phyloP scores from a whole-genome alignment of 2,113 vertebrate genomes.

The Cyanoramphus novaezelandiae region DNA sequence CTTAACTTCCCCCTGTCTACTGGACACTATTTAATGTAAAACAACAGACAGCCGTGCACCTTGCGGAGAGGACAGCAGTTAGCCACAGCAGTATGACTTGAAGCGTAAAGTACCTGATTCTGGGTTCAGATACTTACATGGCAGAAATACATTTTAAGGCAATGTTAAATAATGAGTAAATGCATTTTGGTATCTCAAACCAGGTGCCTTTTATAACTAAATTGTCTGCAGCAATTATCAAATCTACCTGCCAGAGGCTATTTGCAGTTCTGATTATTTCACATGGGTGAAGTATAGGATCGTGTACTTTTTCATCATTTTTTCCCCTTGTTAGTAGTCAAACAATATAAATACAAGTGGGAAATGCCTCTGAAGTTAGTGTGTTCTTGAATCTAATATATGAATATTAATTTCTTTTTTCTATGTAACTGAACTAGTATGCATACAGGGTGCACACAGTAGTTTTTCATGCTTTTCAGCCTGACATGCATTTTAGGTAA shows the following conservation, averaged over 20 bases:
- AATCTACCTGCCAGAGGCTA: neutral
- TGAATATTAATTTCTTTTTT: neutral
- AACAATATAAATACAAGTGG: neutral
- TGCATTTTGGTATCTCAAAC: neutral
- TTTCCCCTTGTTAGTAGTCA: neutral
- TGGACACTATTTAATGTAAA: neutral
- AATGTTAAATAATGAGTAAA: neutral
- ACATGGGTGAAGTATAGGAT: neutral
- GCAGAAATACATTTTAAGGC: neutral
- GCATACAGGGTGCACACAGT: neutral
- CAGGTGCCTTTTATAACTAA: neutral
- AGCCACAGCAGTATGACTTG: neutral
- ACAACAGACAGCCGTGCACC: neutral
- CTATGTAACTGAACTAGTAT: neutral
- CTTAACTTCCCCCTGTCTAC: neutral
- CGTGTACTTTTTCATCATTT: neutral
- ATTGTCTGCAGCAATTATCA: neutral
- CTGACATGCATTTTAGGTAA: neutral
- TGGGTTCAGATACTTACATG: neutral
- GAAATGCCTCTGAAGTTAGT: neutral
- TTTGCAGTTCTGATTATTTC: slow-evolving; percentile 1
- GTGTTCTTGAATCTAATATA: neutral
- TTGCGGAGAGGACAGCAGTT: neutral
- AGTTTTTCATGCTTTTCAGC: neutral
- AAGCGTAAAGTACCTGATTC: neutral